Evolutionary conservation across 2,113 vertebrate genomes (phyloP).

Genomic region (Aleadryas rufinucha): DNA sequence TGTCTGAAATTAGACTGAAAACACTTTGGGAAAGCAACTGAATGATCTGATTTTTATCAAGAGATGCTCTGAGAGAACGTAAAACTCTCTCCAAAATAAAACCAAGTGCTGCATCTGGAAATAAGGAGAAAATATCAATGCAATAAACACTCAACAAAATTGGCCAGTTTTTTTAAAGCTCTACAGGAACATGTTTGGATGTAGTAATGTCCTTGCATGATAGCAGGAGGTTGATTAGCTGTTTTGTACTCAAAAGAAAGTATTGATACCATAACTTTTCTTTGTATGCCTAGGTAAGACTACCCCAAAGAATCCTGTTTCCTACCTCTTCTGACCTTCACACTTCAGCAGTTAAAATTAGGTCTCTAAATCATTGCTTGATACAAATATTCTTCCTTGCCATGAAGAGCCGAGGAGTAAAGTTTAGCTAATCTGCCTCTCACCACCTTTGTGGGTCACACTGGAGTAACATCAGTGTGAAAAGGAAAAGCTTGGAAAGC

Average conservation of each 20-base stretch:
- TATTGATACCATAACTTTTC: neutral
- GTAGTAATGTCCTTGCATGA: neutral
- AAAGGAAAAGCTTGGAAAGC: neutral
- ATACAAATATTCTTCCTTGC: neutral
- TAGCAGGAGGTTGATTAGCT: neutral
- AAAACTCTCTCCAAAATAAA: slow-evolving; percentile 11
- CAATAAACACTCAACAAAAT: neutral
- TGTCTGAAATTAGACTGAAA: slow-evolving; percentile 39
- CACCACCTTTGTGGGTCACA: neutral
- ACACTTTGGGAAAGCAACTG: neutral
- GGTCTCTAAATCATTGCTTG: neutral
- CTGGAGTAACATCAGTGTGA: neutral
- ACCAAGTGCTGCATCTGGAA: neutral
- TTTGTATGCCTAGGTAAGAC: neutral
- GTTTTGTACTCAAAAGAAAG: neutral
- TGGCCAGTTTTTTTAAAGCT: neutral
- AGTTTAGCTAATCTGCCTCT: neutral
- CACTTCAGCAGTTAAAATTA: neutral
- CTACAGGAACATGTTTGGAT: neutral
- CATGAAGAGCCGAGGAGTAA: neutral
- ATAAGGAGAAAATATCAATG: slow-evolving; percentile 15
- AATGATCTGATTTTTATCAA: slow-evolving; percentile 19
- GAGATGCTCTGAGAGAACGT: neutral
- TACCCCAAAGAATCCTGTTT: neutral
- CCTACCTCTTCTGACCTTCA: neutral